Evolutionary conservation across 1,140 invertebrate genomes (phyloP), one percentile per base, ranked within the genome.

Genomic region (Laupala kohalensis): DNA sequence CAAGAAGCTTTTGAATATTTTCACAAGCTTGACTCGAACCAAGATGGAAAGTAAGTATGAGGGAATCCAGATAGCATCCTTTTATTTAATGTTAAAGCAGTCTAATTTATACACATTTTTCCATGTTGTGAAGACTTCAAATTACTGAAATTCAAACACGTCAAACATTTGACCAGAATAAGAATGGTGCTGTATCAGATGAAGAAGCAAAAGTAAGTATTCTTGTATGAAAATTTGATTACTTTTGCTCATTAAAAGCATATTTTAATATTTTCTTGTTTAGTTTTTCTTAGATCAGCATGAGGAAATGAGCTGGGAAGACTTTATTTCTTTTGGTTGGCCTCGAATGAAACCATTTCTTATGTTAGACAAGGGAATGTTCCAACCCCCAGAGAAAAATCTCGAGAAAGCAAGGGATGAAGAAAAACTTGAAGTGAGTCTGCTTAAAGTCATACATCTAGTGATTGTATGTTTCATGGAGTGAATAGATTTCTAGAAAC

Each of bases 91-190:
- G 9, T 62, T 62, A 65, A 25, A 25, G 28, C 26, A 15, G 5
- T 28, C 6, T 28, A 67, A 5, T 15, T 23, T 67, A 13, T 26
- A 1, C 12, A 4, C 12, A 6, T 29, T 68, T 2, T 68, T 68
- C 29, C 6, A n/a, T 37, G 15, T 28, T 66, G 78, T 79, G 15
- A 73, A 87, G 89, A 69, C 79, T 97, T 64, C 87, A 90, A 73
- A 77, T 90, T 62, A 83, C 85, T 68, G 96, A 98, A 82, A 80
- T 99, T 13, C 89, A 90, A 82, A 84, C 86, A 6, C 86, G 89
- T 74, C 82, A 84, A 76, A 88, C 87, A 64, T 94, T 98, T 84
- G 96, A 98, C 82, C 89, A 88, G 74, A 90, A 98, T 81, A 87
- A 87, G 72, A 91, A 98, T 85, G 94, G 95, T 6, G 84, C 86